Evolutionary conservation across 2,797 vertebrate genomes (phyloP), one percentile per base, ranked within the genome.

Genomic region (Loris lydekkerianus): DNA sequence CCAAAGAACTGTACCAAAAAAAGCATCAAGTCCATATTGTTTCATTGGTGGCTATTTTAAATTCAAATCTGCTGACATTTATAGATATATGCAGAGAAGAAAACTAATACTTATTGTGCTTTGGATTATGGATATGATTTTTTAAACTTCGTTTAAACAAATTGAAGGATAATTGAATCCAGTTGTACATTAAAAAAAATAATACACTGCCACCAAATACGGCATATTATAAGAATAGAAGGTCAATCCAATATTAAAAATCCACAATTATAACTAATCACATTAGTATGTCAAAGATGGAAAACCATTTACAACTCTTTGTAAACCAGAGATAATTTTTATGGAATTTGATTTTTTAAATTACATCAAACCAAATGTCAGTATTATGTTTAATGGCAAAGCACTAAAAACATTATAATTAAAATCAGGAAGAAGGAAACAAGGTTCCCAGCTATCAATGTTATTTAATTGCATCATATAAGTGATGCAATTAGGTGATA

Each of bases 201-300:
- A 94, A 92, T 76, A 82, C 61, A 69, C 31, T 23, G 37, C 67
- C 43, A 83, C 63, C 70, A 88, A 95, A 83, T 91, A 97, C 43
- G 56, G 31, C 69, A 92, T 76, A 93, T 96, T 89, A 94, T 80
- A 43, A 89, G 83, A 96, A 92, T 25, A 83, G 63, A 94, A 96
- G 85, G 73, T 92, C 89, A 97, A 86, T 78, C 93, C 83, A 93
- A 78, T 94, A 83, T 85, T 94, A 73, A 97, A 95, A 95, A 78
- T 96, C 60, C 75, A 73, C 73, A 85, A 85, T 93, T 87, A 89
- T 77, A 96, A 82, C 49, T 49, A 96, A 96, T 88, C 61, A 78
- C 83, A 92, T 89, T 96, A 96, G 87, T 89, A 77, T 92, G 91
- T 95, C 75, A 94, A 97, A 96, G 76, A 95, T 93, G 58, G 77